phyloP scores from a whole-genome alignment of 2,888 invertebrate species.

The Cheiracanthium punctorium region DNA sequence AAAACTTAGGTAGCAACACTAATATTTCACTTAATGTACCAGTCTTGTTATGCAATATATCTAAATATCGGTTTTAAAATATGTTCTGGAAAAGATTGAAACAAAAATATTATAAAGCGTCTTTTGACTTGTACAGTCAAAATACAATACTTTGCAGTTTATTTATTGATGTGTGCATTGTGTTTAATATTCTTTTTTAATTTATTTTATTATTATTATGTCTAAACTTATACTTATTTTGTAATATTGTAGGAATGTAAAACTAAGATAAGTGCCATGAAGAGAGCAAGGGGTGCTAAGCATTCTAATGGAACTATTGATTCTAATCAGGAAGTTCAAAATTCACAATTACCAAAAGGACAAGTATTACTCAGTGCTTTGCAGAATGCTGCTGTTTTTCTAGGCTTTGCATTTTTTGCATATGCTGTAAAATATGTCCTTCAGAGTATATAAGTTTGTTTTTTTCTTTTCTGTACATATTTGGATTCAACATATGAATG shows the following conservation, averaged over 20 bases:
- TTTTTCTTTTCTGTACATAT: not conserved
- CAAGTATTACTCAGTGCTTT: slow-evolving; percentile 80
- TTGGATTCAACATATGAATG: not conserved
- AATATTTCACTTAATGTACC: no score
- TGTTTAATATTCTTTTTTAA: no score
- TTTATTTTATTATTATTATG: no score
- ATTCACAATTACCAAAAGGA: slow-evolving; percentile 68
- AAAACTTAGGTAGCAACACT: no score
- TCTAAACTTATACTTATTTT: no score
- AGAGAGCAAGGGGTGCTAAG: not conserved
- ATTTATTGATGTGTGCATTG: no score
- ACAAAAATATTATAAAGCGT: no score
- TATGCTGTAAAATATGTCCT: slow-evolving; percentile 93
- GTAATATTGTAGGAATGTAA: slow-evolving; percentile 45
- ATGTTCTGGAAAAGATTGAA: no score
- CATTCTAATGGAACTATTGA: slow-evolving; percentile 19
- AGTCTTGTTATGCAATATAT: no score
- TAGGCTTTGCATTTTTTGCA: slow-evolving; percentile 93
- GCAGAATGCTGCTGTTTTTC: slow-evolving; percentile 89
- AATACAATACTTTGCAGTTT: no score
- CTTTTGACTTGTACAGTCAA: no score
- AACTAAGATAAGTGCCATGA: slow-evolving; percentile 22
- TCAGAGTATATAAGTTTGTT: slow-evolving; percentile 34
- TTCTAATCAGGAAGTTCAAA: slow-evolving; percentile 15
- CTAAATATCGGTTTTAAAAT: no score